Evolutionary conservation across 1,140 invertebrate genomes (phyloP), one percentile per base, ranked within the genome.

Genomic region (Drosophila yakuba): DNA sequence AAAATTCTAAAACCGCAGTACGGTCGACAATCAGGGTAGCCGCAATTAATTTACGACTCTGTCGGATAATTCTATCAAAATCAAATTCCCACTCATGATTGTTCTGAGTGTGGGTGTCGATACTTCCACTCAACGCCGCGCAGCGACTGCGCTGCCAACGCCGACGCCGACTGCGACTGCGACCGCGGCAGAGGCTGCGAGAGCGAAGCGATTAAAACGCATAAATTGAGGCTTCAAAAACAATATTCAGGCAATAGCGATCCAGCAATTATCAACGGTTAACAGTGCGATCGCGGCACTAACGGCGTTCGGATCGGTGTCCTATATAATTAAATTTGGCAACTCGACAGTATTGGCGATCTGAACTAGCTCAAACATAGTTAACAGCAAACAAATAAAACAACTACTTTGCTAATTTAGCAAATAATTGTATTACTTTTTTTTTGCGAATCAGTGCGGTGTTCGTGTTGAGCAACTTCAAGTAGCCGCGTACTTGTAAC

Each of bases 211-310:
- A 83, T 83, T 83, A 83, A 84, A 80, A 74, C 66, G 59, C 48
- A 72, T 72, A 76, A 75, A 79, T 83, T 60, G 58, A 67, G 72
- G 74, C 60, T 79, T 75, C 75, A 64, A 79, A 83, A 62, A 83
- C 80, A 79, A 83, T 80, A 68, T 73, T 76, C 76, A 39, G 64
- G 64, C 63, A 71, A 69, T 20, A 71, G 67, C 67, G 39, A 71
- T 57, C 51, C 51, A 71, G 54, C 80, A 80, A 84, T 84, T 84
- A 84, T 84, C 80, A 82, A 55, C 80, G 80, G 57, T 57, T 64
- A 82, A 59, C 60, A 50, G 58, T 63, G 14, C 63, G 63, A 62
- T 48, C 62, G 67, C 73, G 73, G 32, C 76, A 60, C 64, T 52
- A 41, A 32, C 36, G 47, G 43, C 25, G 67, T 43, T 55, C 43